Conservation (phyloP, 37 sponge, comb jelly and placozoan genomes). For the Amphimedon queenslandica region DNA sequence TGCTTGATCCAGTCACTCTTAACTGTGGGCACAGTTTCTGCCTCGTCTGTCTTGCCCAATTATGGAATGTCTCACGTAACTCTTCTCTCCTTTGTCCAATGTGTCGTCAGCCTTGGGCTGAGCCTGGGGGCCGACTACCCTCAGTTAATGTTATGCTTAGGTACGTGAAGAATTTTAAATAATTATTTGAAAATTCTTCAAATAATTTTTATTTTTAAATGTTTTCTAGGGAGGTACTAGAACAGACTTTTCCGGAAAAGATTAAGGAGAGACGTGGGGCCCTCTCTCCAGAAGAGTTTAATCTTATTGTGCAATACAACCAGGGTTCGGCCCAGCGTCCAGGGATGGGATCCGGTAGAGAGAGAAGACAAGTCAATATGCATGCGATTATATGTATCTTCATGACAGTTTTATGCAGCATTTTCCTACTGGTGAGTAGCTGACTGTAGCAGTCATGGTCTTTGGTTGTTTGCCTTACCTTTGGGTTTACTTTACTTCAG, state of each 20-base stretch:
- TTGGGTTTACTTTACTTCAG: too few species aligned
- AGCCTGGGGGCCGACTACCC: conserved; percentile 52
- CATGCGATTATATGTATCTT: too few species aligned
- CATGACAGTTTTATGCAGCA: too few species aligned
- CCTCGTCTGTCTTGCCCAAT: conserved; percentile 54
- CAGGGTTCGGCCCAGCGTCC: too few species aligned
- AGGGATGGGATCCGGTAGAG: too few species aligned
- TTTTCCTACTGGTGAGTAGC: too few species aligned
- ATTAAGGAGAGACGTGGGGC: conserved; percentile 7
- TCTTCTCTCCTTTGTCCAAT: conserved; percentile 39
- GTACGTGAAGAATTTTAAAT: conserved; percentile 10
- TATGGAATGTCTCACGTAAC: conserved; percentile 36
- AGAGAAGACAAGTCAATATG: too few species aligned
- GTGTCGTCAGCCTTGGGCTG: conserved; percentile 57
- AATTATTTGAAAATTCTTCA: not conserved
- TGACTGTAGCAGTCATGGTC: too few species aligned
- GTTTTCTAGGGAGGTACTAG: conserved; percentile 36
- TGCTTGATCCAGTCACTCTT: conserved; percentile 57
- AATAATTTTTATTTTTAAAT: not conserved
- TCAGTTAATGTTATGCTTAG: conserved; percentile 61
- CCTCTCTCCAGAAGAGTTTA: conserved; percentile 10
- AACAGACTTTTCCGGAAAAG: not conserved
- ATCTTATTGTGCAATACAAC: too few species aligned
- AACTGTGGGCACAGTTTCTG: conserved; percentile 83
- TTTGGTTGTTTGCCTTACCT: too few species aligned